Evolutionary conservation across 2,113 vertebrate species (phyloP).

Genomic region (Dasyornis broadbenti): DNA sequence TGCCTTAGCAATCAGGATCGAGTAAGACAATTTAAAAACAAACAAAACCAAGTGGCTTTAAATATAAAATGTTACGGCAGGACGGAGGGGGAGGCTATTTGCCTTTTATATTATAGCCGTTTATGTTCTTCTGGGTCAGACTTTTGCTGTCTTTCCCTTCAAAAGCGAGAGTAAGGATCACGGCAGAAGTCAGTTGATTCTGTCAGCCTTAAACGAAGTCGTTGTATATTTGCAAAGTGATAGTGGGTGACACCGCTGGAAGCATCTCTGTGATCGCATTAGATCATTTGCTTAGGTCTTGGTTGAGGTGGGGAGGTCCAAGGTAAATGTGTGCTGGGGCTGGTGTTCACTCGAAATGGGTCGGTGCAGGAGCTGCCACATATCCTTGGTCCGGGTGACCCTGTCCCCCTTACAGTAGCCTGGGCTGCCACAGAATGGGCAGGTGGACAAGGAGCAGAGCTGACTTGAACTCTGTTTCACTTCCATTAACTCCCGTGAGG

Average conservation of each 20-base stretch:
- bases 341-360: accelerated
- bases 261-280: accelerated
- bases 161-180: accelerated
- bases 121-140: neutral
- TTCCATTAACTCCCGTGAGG: accelerated
- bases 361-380: neutral
- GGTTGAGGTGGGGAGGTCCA: neutral
- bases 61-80: neutral
- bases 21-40: neutral
- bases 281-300: accelerated
- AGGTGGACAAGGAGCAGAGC: neutral
- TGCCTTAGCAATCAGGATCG: neutral
- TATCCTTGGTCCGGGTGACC: neutral
- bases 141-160: neutral
- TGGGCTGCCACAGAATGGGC: accelerated
- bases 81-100: neutral
- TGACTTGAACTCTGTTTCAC: neutral
- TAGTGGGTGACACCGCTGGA: accelerated
- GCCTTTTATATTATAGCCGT: neutral
- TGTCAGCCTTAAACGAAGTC: neutral
- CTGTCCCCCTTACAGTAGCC: neutral
- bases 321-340: accelerated
- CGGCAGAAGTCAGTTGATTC: neutral
- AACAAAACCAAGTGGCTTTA: neutral
- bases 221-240: accelerated